Base-by-base conservation (phyloP, 2,797 vertebrate species). In the Pseudopleuronectes americanus region DNA sequence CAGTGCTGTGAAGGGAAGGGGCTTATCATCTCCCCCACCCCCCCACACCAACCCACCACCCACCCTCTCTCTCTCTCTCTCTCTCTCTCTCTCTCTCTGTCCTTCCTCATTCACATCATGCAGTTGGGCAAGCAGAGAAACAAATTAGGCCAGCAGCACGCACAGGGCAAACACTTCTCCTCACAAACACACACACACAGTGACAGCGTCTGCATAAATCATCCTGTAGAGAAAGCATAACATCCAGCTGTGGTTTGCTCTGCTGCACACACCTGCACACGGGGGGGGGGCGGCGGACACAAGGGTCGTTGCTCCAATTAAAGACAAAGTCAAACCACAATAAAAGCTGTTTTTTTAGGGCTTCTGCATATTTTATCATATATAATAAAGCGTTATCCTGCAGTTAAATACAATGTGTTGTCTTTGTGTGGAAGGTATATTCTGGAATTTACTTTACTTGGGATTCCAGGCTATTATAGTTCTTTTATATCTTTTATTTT, bases 101-200 rank as follows among this genome's bases (percentile, higher is more conserved):
- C 86, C 74, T 48, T 62, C 72, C 26, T 77, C 63, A 74, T 88
- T 24, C 69, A 61, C 71, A 65, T 86, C 79, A 88, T 61, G 53
- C 73, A 71, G 33, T 76, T 26, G 16, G 48, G 51, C 68, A 68
- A 10, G 21, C 51, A 56, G 51, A 45, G 23, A 48, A 63, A 64
- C 76, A 71, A 56, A 69, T 71, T 41, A 59, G 16, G 10, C 64
- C 57, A 22, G 6, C 57, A 22, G 6, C 65, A 63, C 2, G 7
- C 54, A 60, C 48, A 31, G 2, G 21, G 55, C 57, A 65, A 28
- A 73, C 48, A 64, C 16, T 36, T 36, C 26, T 19, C 38, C 57
- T 53, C 36, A 54, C 55, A 65, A 36, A 59, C 62, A 48, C 65
- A 60, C 65, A 60, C 58, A 56, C 33, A 33, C 36, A 12, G 24